Conservation (phyloP, 2,888 invertebrate genomes). For the Acleris emargana region DNA sequence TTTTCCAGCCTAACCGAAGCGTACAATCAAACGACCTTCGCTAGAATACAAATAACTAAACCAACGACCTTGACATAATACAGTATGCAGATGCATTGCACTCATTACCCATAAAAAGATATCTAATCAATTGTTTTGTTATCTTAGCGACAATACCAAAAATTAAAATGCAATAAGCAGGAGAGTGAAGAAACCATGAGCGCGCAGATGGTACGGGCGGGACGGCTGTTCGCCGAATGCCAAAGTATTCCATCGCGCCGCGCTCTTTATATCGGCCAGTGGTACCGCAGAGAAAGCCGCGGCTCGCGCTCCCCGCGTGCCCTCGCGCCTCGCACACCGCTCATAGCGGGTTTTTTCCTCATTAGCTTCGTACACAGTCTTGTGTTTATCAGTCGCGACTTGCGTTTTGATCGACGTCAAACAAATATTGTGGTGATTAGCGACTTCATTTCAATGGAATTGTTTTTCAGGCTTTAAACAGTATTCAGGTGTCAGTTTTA, state of each 20-base stretch:
- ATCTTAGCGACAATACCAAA: slow-evolving; percentile 67
- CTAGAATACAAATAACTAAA: slow-evolving; percentile 78
- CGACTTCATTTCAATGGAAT: slow-evolving; percentile 26
- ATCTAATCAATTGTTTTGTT: slow-evolving; percentile 68
- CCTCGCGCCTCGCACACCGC: slow-evolving; percentile 64
- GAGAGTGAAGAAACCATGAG: slow-evolving; percentile 65
- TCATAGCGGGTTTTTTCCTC: slow-evolving; percentile 82
- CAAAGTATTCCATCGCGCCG: slow-evolving; percentile 76
- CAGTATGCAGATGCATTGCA: slow-evolving; percentile 71
- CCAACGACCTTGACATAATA: slow-evolving; percentile 79
- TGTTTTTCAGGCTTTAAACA: slow-evolving; percentile 9
- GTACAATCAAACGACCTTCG: slow-evolving; percentile 73
- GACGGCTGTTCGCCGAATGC: slow-evolving; percentile 83
- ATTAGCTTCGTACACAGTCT: slow-evolving; percentile 74
- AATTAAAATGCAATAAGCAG: slow-evolving; percentile 50
- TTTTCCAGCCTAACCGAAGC: slow-evolving; percentile 76
- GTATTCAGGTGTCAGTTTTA: slow-evolving; percentile 15
- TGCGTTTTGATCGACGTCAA: slow-evolving; percentile 61
- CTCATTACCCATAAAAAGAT: slow-evolving; percentile 73
- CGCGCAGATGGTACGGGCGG: slow-evolving; percentile 74
- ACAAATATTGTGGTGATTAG: slow-evolving; percentile 39
- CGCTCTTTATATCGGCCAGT: slow-evolving; percentile 79
- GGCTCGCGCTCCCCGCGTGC: slow-evolving; percentile 65
- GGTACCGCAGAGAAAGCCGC: slow-evolving; percentile 80
- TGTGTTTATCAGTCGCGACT: slow-evolving; percentile 73